Evolutionary conservation across 2,888 invertebrate genomes (phyloP).

Genomic region (Petrophora chlorosata): DNA sequence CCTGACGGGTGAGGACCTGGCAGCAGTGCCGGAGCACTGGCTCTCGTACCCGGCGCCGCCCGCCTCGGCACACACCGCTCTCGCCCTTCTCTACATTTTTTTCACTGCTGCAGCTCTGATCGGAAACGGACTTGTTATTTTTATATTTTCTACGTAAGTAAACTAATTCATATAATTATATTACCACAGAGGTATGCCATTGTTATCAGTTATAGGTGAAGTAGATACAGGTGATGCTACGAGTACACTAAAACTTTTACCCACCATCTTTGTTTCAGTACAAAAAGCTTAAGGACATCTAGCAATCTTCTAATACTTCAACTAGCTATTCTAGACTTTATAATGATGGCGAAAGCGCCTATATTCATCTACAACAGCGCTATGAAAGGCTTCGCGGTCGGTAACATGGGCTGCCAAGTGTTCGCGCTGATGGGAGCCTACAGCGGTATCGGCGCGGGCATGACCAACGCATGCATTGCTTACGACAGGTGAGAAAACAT

Average conservation of each 20-base stretch:
- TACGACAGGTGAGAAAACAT: conserved; percentile 86
- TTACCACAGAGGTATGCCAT: too few species aligned
- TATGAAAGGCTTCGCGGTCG: conserved; percentile 89
- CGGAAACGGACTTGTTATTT: conserved; percentile 94
- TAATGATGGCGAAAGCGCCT: conserved; percentile 94
- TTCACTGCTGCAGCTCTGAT: conserved; percentile 88
- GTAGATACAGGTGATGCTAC: too few species aligned
- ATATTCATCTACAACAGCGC: conserved; percentile 94
- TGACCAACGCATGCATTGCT: conserved; percentile 93
- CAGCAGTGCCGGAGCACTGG: conserved; percentile 93
- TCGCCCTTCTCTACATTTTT: conserved; percentile 90
- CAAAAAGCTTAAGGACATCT: conserved; percentile 89
- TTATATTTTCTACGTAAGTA: conserved; percentile 91
- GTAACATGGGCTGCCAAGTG: conserved; percentile 89
- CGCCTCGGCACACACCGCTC: conserved; percentile 90
- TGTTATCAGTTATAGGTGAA: too few species aligned
- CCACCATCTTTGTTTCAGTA: conserved; percentile 68
- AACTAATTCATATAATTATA: background rate
- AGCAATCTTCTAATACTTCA: conserved; percentile 94
- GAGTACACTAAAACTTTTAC: too few species aligned
- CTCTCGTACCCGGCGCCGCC: conserved; percentile 91
- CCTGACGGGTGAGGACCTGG: conserved; percentile 89
- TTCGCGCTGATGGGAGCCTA: conserved; percentile 90
- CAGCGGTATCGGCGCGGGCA: conserved; percentile 90
- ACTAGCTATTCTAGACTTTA: conserved; percentile 91